Evolutionary conservation across 2,113 vertebrate species (phyloP).

Genomic region (Leptosomus discolor): DNA sequence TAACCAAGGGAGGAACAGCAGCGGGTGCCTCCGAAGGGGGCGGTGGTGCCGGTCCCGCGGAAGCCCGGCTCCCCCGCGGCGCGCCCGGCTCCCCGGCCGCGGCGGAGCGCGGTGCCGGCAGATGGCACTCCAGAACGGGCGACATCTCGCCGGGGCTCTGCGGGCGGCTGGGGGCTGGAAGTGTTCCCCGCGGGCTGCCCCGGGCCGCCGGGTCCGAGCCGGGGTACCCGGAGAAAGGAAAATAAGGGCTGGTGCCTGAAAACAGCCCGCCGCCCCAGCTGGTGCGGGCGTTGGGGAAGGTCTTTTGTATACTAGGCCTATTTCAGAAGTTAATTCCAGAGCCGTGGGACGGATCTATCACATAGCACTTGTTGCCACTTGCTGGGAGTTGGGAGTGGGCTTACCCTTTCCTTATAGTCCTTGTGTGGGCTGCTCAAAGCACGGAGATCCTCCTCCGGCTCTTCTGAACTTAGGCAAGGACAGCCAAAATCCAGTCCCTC

Average conservation of each 20-base stretch:
- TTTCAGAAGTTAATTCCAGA: not conserved
- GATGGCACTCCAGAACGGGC: constrained; percentile 28
- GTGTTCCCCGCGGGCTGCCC: not conserved
- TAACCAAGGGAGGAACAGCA: rapidly evolving
- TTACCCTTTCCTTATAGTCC: not conserved
- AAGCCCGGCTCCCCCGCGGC: too few relatives aligned
- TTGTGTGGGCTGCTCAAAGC: not conserved
- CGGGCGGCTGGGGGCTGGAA: too few relatives aligned
- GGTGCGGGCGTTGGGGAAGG: rapidly evolving
- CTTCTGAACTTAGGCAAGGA: rapidly evolving
- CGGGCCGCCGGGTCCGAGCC: too few relatives aligned
- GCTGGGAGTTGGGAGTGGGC: not conserved
- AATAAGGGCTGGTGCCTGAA: rapidly evolving
- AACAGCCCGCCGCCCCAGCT: rapidly evolving
- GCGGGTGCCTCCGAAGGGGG: too few relatives aligned
- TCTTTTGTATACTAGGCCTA: rapidly evolving
- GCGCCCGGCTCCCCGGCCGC: too few relatives aligned
- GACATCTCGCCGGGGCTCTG: not conserved
- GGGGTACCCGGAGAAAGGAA: not conserved
- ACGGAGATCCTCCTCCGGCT: not conserved
- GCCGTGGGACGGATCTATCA: rapidly evolving
- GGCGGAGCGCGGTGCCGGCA: constrained; percentile 18
- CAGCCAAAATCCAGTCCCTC: not conserved
- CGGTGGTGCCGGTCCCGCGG: too few relatives aligned
- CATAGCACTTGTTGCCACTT: rapidly evolving